phyloP scores from a whole-genome alignment of 2,797 vertebrate species.

The Sardinella longiceps region DNA sequence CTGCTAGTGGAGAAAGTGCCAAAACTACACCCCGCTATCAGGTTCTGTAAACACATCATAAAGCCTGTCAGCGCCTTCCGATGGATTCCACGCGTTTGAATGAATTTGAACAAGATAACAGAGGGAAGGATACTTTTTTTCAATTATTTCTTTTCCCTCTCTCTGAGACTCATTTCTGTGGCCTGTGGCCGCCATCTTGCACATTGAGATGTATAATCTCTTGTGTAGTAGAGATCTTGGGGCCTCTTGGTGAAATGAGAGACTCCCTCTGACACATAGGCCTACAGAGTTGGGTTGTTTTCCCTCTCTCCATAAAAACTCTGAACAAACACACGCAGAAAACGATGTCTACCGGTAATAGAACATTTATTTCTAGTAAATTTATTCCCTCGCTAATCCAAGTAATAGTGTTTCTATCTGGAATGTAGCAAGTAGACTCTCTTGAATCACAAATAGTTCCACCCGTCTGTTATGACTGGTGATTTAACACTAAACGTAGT shows the following conservation, averaged over 20 bases:
- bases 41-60: constrained; percentile 67
- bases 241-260: not conserved
- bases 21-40: constrained; percentile 55
- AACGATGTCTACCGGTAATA: not conserved
- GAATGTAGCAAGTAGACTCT: not conserved
- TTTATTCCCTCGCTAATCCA: not conserved
- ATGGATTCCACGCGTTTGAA: constrained; percentile 41
- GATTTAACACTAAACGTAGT: not conserved
- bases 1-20: constrained; percentile 48
- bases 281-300: not conserved
- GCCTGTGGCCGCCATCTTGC: not conserved
- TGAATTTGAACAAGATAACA: constrained; percentile 42
- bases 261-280: not conserved
- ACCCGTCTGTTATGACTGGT: not conserved
- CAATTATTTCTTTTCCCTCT: not conserved
- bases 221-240: not conserved
- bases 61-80: constrained; percentile 61
- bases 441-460: not conserved
- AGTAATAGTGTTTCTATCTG: not conserved
- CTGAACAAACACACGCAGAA: not conserved
- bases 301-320: not conserved
- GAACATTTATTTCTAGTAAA: not conserved
- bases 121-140: not conserved
- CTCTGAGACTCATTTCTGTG: not conserved
- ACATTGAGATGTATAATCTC: not conserved